Base-by-base conservation (phyloP, 2,888 invertebrate genomes). In the Acleris holmiana region DNA sequence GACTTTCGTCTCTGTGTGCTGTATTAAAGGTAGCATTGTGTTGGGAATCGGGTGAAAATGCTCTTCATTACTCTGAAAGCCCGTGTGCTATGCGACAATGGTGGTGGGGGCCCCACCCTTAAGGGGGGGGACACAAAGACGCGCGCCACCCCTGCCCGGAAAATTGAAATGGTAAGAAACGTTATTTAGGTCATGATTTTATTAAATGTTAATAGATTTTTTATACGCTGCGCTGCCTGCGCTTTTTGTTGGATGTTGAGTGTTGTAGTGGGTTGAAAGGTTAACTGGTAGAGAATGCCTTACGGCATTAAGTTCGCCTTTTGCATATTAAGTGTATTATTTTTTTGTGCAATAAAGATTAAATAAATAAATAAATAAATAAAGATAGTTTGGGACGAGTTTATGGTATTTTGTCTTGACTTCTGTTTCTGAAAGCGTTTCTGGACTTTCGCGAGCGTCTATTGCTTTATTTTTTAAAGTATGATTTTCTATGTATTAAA, bases 21-120 rank as follows among this genome's bases (percentile, higher is more conserved):
- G 91, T 92, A 91, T 90, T 91, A 92, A 89, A 91, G 88, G 86
- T 78, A 68, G 80, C 76, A 91, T 91, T 92, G 92, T 92, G 78
- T 65, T 80, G 85, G 76, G 87, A 93, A 93, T 93, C 91, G 92
- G 91, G 92, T 93, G 91, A 93, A 93, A 93, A 93, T 93, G 91
- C 92, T 93, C 93, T 93, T 93, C 93, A 93, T 93, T 93, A 93
- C 90, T 88, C 86, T 92, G 93, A 93, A 92, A 93, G 93, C 93
- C 91, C 88, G 89, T 89, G 88, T 91, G 89, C 89, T 85, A 84
- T 88, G 85, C 88, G 88, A 92, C 92, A 92, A 92, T 91, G 84
- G 87, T 74, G 80, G 79, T 72, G 78, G 79, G 79, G 80, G 17
- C 51, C 51, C 46, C 29, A 29, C 29, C 57, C 25, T 21, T 10